A percentile compares a stretch with the other conserved stretches of the same genome.
These are phyloP conservation scores for Clarias laeviceps DNA, from an alignment of 2,797 vertebrate genomes.

Conservation along the genomic window DNA sequence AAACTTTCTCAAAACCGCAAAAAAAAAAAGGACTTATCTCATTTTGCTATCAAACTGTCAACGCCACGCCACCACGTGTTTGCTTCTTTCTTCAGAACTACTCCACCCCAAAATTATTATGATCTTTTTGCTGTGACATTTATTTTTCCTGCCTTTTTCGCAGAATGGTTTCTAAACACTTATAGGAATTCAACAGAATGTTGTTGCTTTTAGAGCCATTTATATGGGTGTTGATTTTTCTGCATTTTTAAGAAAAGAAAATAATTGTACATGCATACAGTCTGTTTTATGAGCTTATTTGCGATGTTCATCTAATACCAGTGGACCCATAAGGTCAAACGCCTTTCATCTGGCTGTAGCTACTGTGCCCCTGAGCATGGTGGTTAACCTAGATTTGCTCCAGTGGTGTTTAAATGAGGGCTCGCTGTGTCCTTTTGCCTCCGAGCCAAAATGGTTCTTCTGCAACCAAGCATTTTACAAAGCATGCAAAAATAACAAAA, in stretches of 20 bases:
- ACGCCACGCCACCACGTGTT: not conserved
- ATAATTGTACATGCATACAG: not conserved
- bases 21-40: too few relatives aligned
- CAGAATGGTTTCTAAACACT: not conserved
- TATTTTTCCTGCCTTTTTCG: not conserved
- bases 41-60: too few relatives aligned
- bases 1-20: too few relatives aligned
- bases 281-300: not conserved
- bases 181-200: not conserved
- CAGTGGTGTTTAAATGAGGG: conserved; percentile 9
- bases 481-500: not conserved
- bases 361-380: conserved; percentile 9
- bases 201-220: not conserved
- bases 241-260: not conserved
- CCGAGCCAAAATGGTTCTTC: not conserved
- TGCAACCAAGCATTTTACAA: not conserved
- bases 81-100: not conserved
- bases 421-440: not conserved
- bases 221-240: not conserved
- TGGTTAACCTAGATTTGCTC: conserved; percentile 43
- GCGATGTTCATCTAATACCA: conserved; percentile 6
- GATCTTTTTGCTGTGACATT: not conserved
- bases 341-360: conserved; percentile 4
- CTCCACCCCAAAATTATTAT: not conserved
- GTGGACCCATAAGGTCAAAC: conserved; percentile 25